Evolutionary conservation across 2,113 vertebrate species (phyloP), one percentile per base, ranked within the genome.

Genomic region (Podocnemis expansa): DNA sequence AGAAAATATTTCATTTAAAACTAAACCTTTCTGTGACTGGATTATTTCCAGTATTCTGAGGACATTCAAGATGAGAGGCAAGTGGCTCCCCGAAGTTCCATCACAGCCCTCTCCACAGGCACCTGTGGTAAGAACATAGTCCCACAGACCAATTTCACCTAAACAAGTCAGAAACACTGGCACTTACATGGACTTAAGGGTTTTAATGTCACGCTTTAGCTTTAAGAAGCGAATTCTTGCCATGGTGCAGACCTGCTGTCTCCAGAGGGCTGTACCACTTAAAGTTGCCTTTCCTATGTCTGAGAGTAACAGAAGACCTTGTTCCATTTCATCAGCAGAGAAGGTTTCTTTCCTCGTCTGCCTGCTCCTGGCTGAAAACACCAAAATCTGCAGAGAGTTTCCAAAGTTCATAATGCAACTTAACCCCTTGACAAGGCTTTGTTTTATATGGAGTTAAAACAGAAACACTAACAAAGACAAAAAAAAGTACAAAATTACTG

Each of bases 211-310:
- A 0, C 98, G 97, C 86, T 88, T 98, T 79, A 99, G 98, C 73
- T 98, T 99, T 38, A 99, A 97, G 96, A 99, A 98, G 91, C 98
- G 99, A 87, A 99, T 96, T 96, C 98, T 97, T 45, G 98, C 98
- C 43, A 99, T 78, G 0, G 98, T 96, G 82, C 97, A 96, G 92
- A 99, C 98, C 96, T 99, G 99, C 97, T 98, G 99, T 92, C 97
- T 98, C 99, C 99, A 99, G 76, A 99, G 98, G 1, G 96, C 92
- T 55, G 97, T 97, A 88, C 97, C 97, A 0, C 95, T 93, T 85
- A 97, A 78, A 0, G 95, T 31, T 5, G 95, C 90, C 0, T 87
- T 95, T 19, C 89, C 96, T n/a, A 85, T 82, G 34, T 98, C 98
- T 0, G 98, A 97, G 87, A 98, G 96, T 5, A 91, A 92, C 2